These are phyloP conservation scores for Ceriagrion tenellum DNA, from an alignment of 2,888 invertebrate genomes.

Conservation along the genomic window DNA sequence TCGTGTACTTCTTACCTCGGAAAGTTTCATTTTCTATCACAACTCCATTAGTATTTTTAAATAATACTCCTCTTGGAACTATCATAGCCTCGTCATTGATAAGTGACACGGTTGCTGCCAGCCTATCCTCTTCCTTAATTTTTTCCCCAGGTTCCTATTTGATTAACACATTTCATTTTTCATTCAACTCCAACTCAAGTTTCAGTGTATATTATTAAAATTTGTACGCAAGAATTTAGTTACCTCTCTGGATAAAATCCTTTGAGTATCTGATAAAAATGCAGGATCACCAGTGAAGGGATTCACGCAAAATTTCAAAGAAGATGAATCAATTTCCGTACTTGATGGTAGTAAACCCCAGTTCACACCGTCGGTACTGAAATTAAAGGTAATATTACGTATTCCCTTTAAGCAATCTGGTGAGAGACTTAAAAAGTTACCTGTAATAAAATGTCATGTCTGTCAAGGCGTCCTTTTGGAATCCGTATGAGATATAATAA, in stretches of 20 bases:
- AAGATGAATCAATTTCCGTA: not conserved
- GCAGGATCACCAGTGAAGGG: conserved; percentile 68
- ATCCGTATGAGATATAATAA: conserved; percentile 92
- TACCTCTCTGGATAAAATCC: conserved; percentile 27
- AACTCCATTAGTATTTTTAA: conserved; percentile 86
- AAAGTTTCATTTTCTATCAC: conserved; percentile 84
- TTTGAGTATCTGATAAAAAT: conserved; percentile 49
- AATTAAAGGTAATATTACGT: not conserved
- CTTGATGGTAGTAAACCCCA: conserved; percentile 68
- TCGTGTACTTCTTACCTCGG: conserved; percentile 75
- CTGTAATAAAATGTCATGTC: conserved; percentile 89
- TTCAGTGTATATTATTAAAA: not conserved
- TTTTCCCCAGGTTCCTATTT: not conserved
- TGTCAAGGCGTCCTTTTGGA: conserved; percentile 85
- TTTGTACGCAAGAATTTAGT: not conserved
- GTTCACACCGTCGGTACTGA: conserved; percentile 67
- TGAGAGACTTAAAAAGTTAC: conserved; percentile 74
- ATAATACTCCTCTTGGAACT: conserved; percentile 88
- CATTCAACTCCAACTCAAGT: too few relatives aligned
- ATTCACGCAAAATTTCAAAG: conserved; percentile 45
- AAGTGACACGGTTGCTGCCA: conserved; percentile 85
- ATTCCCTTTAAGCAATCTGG: not conserved
- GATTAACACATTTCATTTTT: too few relatives aligned
- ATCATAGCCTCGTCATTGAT: conserved; percentile 88
- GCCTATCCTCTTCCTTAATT: conserved; percentile 89